phyloP scores from a whole-genome alignment of 2,113 vertebrate genomes.

The Vidua chalybeata region DNA sequence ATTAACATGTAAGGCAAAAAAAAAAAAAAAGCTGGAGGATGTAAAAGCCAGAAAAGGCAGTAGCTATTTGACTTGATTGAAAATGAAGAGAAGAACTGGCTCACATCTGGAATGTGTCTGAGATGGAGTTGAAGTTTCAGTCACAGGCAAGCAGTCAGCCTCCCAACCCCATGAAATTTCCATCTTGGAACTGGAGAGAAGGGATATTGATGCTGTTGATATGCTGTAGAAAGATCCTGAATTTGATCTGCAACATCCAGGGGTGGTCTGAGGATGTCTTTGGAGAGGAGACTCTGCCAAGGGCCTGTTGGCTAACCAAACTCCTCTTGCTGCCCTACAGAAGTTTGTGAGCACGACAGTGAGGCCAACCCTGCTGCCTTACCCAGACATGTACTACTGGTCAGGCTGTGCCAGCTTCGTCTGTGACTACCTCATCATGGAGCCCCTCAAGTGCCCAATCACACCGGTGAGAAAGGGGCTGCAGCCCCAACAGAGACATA shows the following conservation, averaged over 20 bases:
- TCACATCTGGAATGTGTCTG: not conserved
- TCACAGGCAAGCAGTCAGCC: not conserved
- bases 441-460: slow-evolving; percentile 76
- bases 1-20: not conserved
- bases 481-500: not conserved
- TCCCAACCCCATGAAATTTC: not conserved
- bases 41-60: not conserved
- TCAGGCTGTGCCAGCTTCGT: slow-evolving; percentile 85
- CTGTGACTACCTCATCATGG: slow-evolving; percentile 81
- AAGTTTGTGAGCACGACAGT: slow-evolving; percentile 92
- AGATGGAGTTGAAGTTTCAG: not conserved
- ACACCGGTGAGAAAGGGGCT: slow-evolving; percentile 72
- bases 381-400: slow-evolving; percentile 82
- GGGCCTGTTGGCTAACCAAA: not conserved
- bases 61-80: not conserved
- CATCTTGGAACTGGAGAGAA: not conserved
- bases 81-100: not conserved
- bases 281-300: not conserved
- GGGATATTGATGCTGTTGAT: not conserved
- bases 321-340: slow-evolving; percentile 66
- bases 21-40: not conserved
- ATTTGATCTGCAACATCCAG: not conserved
- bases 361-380: slow-evolving; percentile 76
- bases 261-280: not conserved
- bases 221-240: not conserved